Evolutionary conservation across 2,797 vertebrate genomes (phyloP), one percentile per base, ranked within the genome.

Genomic region (Meda fulgida): DNA sequence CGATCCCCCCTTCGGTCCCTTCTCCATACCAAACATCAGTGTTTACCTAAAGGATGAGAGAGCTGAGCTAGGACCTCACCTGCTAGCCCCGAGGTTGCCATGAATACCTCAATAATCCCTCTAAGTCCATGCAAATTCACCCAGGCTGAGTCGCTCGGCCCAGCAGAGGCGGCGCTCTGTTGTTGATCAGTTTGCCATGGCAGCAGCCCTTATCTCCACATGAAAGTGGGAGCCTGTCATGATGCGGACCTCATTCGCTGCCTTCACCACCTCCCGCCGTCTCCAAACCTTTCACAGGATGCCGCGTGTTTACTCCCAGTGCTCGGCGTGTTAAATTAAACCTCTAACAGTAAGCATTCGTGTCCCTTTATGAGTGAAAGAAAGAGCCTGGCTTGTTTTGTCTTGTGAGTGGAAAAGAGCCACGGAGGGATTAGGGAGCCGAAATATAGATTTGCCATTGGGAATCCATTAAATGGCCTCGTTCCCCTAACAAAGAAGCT

Each of bases 41-140:
- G 96, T 99, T 99, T 98, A 95, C 96, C 94, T 93, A 98, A 97
- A 95, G 96, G 97, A 98, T 99, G 93, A 99, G 94, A 92, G 89
- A 91, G 91, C 92, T 91, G 92, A 94, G 93, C 91, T 93, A 90
- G 92, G 89, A 94, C 94, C 96, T 98, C 96, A 98, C 97, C 97
- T 97, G 96, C 96, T 96, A 96, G 93, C 96, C 96, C 95, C 83
- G 89, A 90, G 94, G 94, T 90, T 94, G 94, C 96, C 96, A 97
- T 98, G 97, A 98, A 98, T 97, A 97, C 96, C 95, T 95, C 88
- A 92, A 93, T 97, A 98, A 99, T 98, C 97, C 96, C 91, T 84
- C 91, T 94, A 94, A 96, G 88, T 93, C 94, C 92, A 94, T 93
- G 96, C 94, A 94, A 93, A 92, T 94, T 92, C 91, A 89, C 90